Conservation (phyloP, 2,797 vertebrate genomes). For the Hemitrygon akajei region DNA sequence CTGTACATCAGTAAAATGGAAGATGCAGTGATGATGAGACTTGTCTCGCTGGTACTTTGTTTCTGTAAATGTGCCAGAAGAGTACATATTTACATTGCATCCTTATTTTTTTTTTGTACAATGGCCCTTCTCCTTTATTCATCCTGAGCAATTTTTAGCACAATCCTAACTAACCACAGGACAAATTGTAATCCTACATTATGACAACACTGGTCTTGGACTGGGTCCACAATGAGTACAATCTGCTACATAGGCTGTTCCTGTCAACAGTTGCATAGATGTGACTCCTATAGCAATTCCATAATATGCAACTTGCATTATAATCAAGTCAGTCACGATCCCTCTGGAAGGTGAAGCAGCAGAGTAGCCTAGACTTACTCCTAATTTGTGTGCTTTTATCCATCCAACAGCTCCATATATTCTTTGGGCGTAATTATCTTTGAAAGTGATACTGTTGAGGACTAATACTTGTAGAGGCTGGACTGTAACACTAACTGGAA, state of each 20-base stretch:
- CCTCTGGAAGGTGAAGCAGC: too few species aligned
- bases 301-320: neutral
- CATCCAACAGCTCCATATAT: neutral
- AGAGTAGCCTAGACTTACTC: too few species aligned
- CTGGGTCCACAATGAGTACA: too few species aligned
- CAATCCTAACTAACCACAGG: too few species aligned
- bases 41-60: neutral
- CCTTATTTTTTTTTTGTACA: too few species aligned
- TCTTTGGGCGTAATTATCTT: neutral
- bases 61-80: neutral
- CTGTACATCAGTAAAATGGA: slow-evolving; percentile 20
- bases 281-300: neutral
- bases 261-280: neutral
- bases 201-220: too few species aligned
- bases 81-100: neutral
- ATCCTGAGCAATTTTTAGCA: too few species aligned
- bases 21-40: neutral
- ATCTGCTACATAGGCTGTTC: neutral
- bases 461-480: neutral
- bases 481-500: neutral
- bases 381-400: neutral
- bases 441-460: neutral
- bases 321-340: too few species aligned
- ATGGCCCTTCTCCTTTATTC: too few species aligned
- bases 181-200: too few species aligned